Evolutionary conservation across 2,797 vertebrate species (phyloP).

Genomic region (Pogoniulus pusillus): DNA sequence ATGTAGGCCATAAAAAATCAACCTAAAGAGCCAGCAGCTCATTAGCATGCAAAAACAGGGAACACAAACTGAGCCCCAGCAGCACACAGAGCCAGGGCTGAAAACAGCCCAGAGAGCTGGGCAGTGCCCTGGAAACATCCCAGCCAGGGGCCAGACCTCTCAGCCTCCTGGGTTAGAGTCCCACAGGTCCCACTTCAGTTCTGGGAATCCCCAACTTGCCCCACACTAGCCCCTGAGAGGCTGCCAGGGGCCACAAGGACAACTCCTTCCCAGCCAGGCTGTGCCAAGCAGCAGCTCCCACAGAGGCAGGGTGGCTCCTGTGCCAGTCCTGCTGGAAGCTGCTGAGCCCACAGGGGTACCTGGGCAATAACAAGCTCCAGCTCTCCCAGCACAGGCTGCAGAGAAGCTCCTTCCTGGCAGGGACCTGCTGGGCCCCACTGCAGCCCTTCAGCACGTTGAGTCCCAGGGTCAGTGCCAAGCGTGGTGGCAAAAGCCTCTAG

Average conservation of each 20-base stretch:
- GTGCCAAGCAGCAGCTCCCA: background rate
- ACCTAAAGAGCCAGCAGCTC: conserved; percentile 73
- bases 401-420: no score
- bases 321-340: background rate
- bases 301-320: background rate
- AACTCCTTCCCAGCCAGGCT: background rate
- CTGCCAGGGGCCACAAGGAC: no score
- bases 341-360: no score
- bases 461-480: background rate
- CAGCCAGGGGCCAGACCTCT: background rate
- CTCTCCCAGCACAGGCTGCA: background rate
- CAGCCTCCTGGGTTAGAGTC: rapidly evolving
- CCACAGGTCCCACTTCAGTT: background rate
- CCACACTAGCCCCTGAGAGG: background rate
- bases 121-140: background rate
- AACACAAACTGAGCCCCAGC: conserved; percentile 60
- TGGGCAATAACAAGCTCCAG: background rate
- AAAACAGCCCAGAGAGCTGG: conserved; percentile 46
- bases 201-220: rapidly evolving
- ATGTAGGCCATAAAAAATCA: conserved; percentile 83
- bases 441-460: background rate
- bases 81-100: conserved; percentile 57
- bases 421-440: background rate
- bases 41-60: conserved; percentile 77
- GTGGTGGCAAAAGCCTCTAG: background rate